Base-by-base conservation (phyloP, 35 echinoderm and acorn worm genomes). In the Anneissia japonica region DNA sequence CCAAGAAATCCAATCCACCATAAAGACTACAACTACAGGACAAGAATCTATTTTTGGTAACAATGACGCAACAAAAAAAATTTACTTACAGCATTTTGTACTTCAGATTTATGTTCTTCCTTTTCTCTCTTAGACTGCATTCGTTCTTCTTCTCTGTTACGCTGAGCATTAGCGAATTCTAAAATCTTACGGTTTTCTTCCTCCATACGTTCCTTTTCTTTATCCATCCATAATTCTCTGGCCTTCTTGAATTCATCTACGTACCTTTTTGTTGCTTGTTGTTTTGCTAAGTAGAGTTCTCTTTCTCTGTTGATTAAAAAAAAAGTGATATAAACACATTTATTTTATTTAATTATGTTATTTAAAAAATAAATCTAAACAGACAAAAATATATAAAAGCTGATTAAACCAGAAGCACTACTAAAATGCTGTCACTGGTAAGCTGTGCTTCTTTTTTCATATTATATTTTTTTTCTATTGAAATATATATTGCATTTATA, bases 141-240 rank as follows among this genome's bases (percentile, higher is more conserved):
- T 39, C 96, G 79, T 4, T 93, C 92, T 74, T 99, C 96, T 37
- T 99, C 96, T 77, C 96, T 82, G 0, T 45, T 36, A 40, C 94
- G 96, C 39, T 99, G 96, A 83, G 91, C 84, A 23, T 85, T 56
- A 14, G 96, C 96, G 92, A 99, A 99, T 83, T 91, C 38, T 72
- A 99, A 46, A 43, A 99, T 99, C 31, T 73, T 64, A 16, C 83
- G 74, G 81, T 99, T 99, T 81, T 99, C 96, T 41, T 92, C 86
- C 79, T 99, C 96, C 36, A 99, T 77, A 17, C 89, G 82, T 46
- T 82, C 84, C 38, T 56, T 87, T 83, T 99, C 96, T 79, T 91
- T 74, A 4, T 75, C 73, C 84, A 94, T 99, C 96, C 96, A 99
- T 38, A 91, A 90, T 36, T 93, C 89, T 32, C 96, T 75, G 28